These are phyloP conservation scores for Zalophus californianus DNA, from an alignment of 2,797 vertebrate genomes.

Conservation along the genomic window DNA sequence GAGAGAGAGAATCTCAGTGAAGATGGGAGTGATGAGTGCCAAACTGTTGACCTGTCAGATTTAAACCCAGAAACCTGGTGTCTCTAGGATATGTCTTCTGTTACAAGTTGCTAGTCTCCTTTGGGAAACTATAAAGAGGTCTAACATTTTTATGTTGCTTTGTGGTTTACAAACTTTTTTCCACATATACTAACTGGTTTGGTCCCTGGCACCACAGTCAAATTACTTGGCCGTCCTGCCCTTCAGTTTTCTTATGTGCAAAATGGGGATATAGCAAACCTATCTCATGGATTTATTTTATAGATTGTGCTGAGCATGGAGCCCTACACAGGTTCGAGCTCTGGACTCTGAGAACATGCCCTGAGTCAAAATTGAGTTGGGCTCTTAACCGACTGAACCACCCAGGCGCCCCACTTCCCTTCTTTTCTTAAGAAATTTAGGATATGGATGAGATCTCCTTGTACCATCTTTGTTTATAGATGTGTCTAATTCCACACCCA, in stretches of 20 bases:
- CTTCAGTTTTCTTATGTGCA: not conserved
- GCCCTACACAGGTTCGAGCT: accelerated
- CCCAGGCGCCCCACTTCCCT: not conserved
- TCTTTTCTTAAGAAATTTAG: not conserved
- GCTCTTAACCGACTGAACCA: not conserved
- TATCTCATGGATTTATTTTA: not conserved
- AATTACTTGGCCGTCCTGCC: not conserved
- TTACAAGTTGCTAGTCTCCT: not conserved
- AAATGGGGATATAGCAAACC: not conserved
- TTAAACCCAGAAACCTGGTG: not conserved
- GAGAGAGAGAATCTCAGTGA: not conserved
- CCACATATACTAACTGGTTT: not conserved
- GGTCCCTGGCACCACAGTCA: not conserved
- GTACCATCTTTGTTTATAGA: not conserved
- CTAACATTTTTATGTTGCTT: too few relatives aligned
- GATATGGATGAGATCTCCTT: not conserved
- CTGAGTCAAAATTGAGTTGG: not conserved
- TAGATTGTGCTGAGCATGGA: not conserved
- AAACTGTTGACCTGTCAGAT: not conserved
- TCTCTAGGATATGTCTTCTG: not conserved
- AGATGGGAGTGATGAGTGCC: not conserved
- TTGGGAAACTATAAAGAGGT: not conserved
- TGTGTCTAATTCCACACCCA: not conserved
- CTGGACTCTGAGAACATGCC: not conserved
- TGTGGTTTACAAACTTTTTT: not conserved